Evolutionary conservation across 1,140 invertebrate species (phyloP).

Genomic region (Drosophila varians): DNA sequence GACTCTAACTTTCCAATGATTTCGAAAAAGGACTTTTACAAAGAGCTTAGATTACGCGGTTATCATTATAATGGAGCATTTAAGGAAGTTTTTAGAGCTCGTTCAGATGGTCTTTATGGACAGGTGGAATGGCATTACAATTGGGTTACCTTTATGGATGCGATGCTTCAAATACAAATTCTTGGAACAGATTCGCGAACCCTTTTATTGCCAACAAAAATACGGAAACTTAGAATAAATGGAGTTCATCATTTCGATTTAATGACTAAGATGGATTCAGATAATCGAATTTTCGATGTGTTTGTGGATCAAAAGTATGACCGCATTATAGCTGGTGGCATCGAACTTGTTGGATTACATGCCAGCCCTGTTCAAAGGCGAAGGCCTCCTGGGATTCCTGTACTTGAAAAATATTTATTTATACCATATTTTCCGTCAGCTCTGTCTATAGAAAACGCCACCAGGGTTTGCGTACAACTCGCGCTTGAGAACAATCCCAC

Average conservation of each 20-base stretch:
- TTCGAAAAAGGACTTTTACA: constrained; percentile 92
- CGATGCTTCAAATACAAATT: constrained; percentile 94
- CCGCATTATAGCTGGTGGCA: constrained; percentile 89
- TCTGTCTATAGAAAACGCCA: constrained; percentile 75
- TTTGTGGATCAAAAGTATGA: constrained; percentile 63
- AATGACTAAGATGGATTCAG: constrained; percentile 71
- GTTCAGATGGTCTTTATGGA: constrained; percentile 84
- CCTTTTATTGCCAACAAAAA: constrained; percentile 93
- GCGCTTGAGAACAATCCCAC: constrained; percentile 90
- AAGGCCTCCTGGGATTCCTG: constrained; percentile 86
- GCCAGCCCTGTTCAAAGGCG: constrained; percentile 91
- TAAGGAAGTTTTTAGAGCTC: constrained; percentile 70
- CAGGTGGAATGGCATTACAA: constrained; percentile 89
- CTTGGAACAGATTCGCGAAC: constrained; percentile 89
- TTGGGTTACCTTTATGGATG: constrained; percentile 97
- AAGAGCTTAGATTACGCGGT: constrained; percentile 94
- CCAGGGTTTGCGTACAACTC: constrained; percentile 86
- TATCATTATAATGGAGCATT: constrained; percentile 90
- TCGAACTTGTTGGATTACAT: constrained; percentile 92
- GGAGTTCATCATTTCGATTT: constrained; percentile 87
- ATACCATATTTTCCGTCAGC: constrained; percentile 86
- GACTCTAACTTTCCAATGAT: constrained; percentile 84
- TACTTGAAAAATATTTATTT: constrained; percentile 91
- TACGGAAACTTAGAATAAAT: constrained; percentile 92
- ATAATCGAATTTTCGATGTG: constrained; percentile 82